Percentiles rank a stretch among this genome's conserved stretches.
phyloP scores from a whole-genome alignment of 2,888 invertebrate species.

The Tetanocera ferruginea region DNA sequence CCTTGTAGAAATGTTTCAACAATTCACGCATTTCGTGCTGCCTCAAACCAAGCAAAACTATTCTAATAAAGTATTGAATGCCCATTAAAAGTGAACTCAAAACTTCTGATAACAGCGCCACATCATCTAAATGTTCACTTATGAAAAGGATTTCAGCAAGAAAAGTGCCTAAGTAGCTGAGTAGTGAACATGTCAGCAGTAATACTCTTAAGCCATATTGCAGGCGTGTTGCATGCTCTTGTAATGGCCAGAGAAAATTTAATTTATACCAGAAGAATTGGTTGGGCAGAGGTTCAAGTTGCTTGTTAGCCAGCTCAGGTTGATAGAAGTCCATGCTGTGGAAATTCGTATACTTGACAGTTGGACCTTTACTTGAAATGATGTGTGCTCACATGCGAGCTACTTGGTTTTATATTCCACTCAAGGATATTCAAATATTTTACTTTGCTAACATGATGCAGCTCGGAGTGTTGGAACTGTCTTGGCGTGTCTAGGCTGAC shows the following conservation, averaged over 20 bases:
- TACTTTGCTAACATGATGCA: too few relatives aligned
- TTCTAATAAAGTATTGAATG: constrained; percentile 44
- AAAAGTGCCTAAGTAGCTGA: constrained; percentile 40
- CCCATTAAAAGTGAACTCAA: constrained; percentile 47
- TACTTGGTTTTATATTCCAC: too few relatives aligned
- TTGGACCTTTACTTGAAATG: too few relatives aligned
- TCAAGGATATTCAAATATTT: too few relatives aligned
- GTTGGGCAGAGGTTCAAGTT: constrained; percentile 18
- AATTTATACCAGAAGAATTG: constrained; percentile 45
- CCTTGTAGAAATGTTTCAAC: constrained; percentile 42
- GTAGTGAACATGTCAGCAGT: constrained; percentile 30
- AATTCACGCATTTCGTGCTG: constrained; percentile 41
- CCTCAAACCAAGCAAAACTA: constrained; percentile 27
- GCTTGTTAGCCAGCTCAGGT: not conserved
- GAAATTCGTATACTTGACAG: too few relatives aligned
- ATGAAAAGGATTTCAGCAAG: constrained; percentile 45
- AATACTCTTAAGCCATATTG: constrained; percentile 24
- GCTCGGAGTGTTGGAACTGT: too few relatives aligned
- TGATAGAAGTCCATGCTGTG: constrained; percentile 18
- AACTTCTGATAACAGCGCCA: constrained; percentile 46
- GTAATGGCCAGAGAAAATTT: constrained; percentile 48
- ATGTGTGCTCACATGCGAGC: too few relatives aligned
- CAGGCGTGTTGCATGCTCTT: constrained; percentile 23
- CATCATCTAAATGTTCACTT: constrained; percentile 40
- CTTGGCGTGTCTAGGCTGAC: too few relatives aligned